Conservation (phyloP, 2,888 invertebrate species). For the Hypomecis punctinalis region DNA sequence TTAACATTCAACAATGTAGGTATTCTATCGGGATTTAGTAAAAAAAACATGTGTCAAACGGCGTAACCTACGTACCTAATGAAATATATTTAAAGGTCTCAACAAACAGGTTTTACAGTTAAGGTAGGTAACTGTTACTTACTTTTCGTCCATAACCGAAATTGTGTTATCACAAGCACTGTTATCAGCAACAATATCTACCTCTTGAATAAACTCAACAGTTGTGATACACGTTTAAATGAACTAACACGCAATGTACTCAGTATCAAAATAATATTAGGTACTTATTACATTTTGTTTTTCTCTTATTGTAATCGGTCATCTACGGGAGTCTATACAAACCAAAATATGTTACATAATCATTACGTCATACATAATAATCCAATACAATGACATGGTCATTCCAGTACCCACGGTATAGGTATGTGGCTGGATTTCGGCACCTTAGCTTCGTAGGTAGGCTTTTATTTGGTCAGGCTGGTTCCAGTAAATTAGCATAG, state of each 20-base stretch:
- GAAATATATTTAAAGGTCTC: background rate
- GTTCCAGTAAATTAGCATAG: background rate
- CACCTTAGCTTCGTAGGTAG: too few species aligned
- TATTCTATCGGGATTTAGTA: background rate
- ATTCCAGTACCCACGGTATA: too few species aligned
- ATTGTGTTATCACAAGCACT: background rate
- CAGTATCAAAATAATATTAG: too few species aligned
- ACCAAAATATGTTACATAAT: constrained; percentile 1
- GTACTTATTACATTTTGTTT: too few species aligned
- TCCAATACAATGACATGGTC: too few species aligned
- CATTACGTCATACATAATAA: too few species aligned
- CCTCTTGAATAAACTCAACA: background rate
- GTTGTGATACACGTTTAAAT: too few species aligned
- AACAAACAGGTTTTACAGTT: constrained; percentile 4
- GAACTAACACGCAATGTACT: too few species aligned
- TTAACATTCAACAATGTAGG: constrained; percentile 6
- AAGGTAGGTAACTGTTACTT: background rate
- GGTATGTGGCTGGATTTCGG: too few species aligned
- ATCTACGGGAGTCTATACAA: background rate
- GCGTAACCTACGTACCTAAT: background rate
- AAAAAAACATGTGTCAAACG: background rate
- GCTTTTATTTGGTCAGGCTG: background rate
- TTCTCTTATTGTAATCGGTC: background rate
- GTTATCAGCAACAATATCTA: background rate
- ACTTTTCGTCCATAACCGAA: constrained; percentile 12